Conservation (phyloP, 2,888 invertebrate species). For the Hoplodrina ambigua region DNA sequence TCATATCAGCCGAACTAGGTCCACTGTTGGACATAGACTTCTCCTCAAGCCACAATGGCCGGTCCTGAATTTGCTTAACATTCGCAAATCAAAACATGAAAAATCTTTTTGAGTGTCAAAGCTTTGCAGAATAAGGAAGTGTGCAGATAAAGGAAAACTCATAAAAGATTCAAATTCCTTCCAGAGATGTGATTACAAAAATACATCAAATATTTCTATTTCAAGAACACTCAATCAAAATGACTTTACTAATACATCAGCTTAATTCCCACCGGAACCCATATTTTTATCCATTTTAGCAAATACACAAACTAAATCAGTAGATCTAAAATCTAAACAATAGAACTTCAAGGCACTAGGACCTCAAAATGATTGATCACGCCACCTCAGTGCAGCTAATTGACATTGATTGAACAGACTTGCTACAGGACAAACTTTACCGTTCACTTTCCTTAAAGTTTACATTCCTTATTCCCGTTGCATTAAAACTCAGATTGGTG, state of each 20-base stretch:
- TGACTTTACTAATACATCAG: slow-evolving; percentile 2
- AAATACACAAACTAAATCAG: slow-evolving; percentile 60
- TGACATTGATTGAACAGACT: slow-evolving; percentile 89
- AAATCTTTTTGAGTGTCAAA: too few species aligned
- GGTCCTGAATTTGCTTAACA: background rate
- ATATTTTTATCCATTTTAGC: slow-evolving; percentile 57
- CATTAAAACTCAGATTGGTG: slow-evolving; percentile 66
- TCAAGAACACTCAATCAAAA: slow-evolving; percentile 25
- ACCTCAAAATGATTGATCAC: slow-evolving; percentile 86
- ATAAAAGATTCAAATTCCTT: background rate
- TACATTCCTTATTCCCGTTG: slow-evolving; percentile 53
- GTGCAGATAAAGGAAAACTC: background rate
- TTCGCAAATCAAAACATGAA: background rate
- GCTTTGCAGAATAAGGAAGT: background rate
- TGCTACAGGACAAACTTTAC: slow-evolving; percentile 70
- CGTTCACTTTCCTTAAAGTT: slow-evolving; percentile 62
- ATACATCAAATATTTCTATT: background rate
- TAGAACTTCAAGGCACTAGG: slow-evolving; percentile 70
- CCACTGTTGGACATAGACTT: too few species aligned
- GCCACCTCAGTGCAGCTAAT: slow-evolving; percentile 87
- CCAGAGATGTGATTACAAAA: background rate
- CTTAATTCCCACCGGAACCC: slow-evolving; percentile 30
- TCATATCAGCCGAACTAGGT: too few species aligned
- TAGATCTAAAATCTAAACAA: slow-evolving; percentile 78
- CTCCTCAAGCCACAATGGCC: too few species aligned